A percentile compares a stretch with the other conserved stretches of the same genome.
phyloP scores from a whole-genome alignment of 2,888 invertebrate species.

The Catocala sponsa region DNA sequence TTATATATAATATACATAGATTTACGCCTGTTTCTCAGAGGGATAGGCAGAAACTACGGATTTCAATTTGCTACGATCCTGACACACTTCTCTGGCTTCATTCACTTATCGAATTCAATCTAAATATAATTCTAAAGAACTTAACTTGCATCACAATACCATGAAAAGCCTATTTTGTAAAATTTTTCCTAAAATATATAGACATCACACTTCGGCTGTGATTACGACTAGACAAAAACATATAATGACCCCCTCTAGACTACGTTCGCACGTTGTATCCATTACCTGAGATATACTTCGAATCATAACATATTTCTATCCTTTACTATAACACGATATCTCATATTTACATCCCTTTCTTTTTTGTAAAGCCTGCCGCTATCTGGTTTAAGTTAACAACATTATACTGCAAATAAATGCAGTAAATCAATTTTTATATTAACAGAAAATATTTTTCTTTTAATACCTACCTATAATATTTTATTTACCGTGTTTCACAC shows the following conservation, averaged over 20 bases:
- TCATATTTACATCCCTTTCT: constrained; percentile 59
- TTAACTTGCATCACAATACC: too few species aligned
- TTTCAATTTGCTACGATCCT: too few species aligned
- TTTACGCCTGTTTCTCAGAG: too few species aligned
- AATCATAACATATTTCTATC: constrained; percentile 61
- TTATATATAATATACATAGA: too few species aligned
- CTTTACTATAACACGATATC: constrained; percentile 49
- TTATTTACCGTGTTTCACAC: too few species aligned
- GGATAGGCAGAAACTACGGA: too few species aligned
- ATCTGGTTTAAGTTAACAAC: constrained; percentile 71
- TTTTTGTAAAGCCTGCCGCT: constrained; percentile 63
- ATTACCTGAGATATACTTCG: constrained; percentile 76
- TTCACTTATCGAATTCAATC: too few species aligned
- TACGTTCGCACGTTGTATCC: constrained; percentile 80
- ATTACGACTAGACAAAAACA: constrained; percentile 72
- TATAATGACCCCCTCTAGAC: constrained; percentile 76
- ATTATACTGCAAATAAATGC: constrained; percentile 42
- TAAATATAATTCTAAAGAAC: too few species aligned
- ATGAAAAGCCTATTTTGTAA: too few species aligned
- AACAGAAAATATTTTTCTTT: not conserved
- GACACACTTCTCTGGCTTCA: too few species aligned
- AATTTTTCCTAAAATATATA: too few species aligned
- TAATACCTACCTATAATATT: too few species aligned
- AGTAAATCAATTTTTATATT: constrained; percentile 34
- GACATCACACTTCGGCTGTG: constrained; percentile 59